Conservation (phyloP, 2,888 invertebrate genomes). For the Apamea monoglypha region DNA sequence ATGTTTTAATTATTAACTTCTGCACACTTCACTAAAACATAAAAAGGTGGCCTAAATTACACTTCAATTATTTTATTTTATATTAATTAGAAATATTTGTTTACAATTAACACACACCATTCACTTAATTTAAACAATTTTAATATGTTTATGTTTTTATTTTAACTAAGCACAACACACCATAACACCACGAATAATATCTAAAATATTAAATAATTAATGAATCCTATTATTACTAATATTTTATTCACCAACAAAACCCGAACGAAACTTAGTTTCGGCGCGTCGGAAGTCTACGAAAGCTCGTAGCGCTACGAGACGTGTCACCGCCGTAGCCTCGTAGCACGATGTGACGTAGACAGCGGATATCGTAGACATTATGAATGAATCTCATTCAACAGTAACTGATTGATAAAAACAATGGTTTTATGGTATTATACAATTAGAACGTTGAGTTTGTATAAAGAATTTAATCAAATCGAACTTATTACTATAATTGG, state of each 20-base stretch:
- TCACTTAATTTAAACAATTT: not conserved
- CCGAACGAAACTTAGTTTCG: conserved; percentile 27
- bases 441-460: not conserved
- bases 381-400: conserved; percentile 17
- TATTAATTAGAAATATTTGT: not conserved
- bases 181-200: conserved; percentile 5
- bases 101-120: conserved; percentile 5
- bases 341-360: conserved; percentile 70
- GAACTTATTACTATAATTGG: not conserved
- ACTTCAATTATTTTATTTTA: not conserved
- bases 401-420: not conserved
- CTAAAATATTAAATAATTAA: not conserved
- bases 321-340: conserved; percentile 75
- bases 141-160: not conserved
- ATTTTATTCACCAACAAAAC: conserved; percentile 10
- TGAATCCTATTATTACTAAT: conserved; percentile 1
- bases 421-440: not conserved
- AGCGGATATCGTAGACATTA: conserved; percentile 21
- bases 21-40: conserved; percentile 14
- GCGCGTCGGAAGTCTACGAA: conserved; percentile 59
- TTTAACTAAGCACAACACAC: conserved; percentile 16
- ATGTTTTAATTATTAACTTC: not conserved
- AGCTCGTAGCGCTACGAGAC: conserved; percentile 69
- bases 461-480: not conserved
- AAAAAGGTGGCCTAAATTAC: not conserved